Conservation (phyloP, 2,797 vertebrate genomes). For the Acrossocheilus fasciatus region DNA sequence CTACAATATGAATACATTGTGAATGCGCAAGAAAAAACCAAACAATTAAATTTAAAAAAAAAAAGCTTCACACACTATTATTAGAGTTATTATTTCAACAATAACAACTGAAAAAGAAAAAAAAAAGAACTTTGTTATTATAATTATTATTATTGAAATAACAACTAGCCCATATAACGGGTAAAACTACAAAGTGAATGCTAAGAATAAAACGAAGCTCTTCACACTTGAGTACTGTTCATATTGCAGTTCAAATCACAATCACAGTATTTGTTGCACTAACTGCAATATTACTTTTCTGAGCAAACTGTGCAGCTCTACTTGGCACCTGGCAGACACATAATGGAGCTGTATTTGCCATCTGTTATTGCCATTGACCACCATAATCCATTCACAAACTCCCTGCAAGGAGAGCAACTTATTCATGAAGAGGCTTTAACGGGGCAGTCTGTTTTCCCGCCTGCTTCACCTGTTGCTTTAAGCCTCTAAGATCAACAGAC, state of each 20-base stretch:
- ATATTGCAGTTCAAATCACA: neutral
- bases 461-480: constrained; percentile 43
- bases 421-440: constrained; percentile 50
- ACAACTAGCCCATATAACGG: neutral
- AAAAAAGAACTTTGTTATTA: neutral
- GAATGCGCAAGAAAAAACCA: neutral
- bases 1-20: neutral
- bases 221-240: neutral
- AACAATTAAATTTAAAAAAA: too few relatives aligned
- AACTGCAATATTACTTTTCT: neutral
- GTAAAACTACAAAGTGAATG: neutral
- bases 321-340: neutral
- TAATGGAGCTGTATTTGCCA: constrained; percentile 25
- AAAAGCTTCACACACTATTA: too few relatives aligned
- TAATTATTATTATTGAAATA: neutral
- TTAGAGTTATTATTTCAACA: too few relatives aligned
- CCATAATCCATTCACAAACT: constrained; percentile 49
- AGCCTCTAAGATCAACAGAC: constrained; percentile 48
- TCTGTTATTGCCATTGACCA: constrained; percentile 30
- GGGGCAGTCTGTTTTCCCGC: constrained; percentile 12
- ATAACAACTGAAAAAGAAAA: too few relatives aligned
- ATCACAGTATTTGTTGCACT: neutral
- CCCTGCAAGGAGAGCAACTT: constrained; percentile 20
- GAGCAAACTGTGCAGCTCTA: neutral
- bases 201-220: neutral